Evolutionary conservation across 2,888 invertebrate species (phyloP), one percentile per base, ranked within the genome.

Genomic region (Melipona bicolor): DNA sequence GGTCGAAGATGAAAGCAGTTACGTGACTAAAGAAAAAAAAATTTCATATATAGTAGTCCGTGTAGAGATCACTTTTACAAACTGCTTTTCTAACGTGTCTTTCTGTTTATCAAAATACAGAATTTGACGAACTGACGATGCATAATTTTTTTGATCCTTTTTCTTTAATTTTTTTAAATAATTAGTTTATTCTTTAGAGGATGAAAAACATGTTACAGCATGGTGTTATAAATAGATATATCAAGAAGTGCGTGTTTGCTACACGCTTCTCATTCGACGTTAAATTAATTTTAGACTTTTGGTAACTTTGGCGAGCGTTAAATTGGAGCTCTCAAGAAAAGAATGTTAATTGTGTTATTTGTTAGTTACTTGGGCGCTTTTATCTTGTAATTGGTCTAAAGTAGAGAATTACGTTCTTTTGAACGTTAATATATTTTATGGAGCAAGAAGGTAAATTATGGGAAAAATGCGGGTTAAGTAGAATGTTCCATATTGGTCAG

Each of bases 1-100:
- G 49, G 21, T 54, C 77, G 73, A 71, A 27, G 32, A 27, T 67
- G 61, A 74, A 74, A 77, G 49, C 70, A 49, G 61, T 56, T 67
- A 27, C n/a, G 4, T 15, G 32, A n/a, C 50, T 61, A 52, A 67
- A 77, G 74, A 71, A n/a, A n/a, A 27, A 73, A 50, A 62, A 64
- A 36, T 68, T 73, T 69, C 54, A 62, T 32, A 54, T 73, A 56
- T 6, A 54, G 15, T 19, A 19, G 21, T 32, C 21, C 61, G 27
- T 19, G 11, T 17, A 19, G 3, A 56, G 24, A 19, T 32, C 19
- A 56, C 19, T 62, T 69, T 69, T 68, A 52, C 19, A n/a, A 19
- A 11, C 11, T 64, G 32, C 11, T 13, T 21, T 21, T 13, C 19
- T 0, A 21, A 32, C 32, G 32, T 5, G 21, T 13, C 64, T 5